Evolutionary conservation across 2,888 invertebrate genomes (phyloP).

Genomic region (Ceriagrion tenellum): DNA sequence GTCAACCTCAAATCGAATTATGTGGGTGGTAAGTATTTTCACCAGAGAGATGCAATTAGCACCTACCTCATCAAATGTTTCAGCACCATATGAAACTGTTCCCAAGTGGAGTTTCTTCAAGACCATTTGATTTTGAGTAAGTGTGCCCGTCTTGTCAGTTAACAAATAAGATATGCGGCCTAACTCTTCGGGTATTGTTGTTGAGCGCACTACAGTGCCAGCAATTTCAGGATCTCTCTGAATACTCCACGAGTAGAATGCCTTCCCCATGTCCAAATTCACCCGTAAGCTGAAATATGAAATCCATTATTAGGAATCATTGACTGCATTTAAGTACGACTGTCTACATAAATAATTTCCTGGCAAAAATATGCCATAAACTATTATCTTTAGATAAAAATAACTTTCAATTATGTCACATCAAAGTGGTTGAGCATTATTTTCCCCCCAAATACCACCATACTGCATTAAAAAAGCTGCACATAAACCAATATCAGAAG

Average conservation of each 20-base stretch:
- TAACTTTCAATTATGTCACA: too few species aligned
- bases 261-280: slow-evolving; percentile 99
- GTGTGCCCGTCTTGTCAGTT: slow-evolving; percentile 98
- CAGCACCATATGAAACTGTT: slow-evolving; percentile 92
- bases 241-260: slow-evolving; percentile 98
- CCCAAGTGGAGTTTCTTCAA: slow-evolving; percentile 97
- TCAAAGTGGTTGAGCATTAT: too few species aligned
- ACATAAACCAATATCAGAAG: too few species aligned
- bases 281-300: slow-evolving; percentile 90
- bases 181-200: slow-evolving; percentile 98
- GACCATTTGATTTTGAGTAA: slow-evolving; percentile 99
- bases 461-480: too few species aligned
- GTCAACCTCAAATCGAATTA: too few species aligned
- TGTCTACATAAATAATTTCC: too few species aligned
- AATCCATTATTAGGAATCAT: too few species aligned
- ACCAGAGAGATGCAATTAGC: slow-evolving; percentile 66
- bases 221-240: slow-evolving; percentile 95
- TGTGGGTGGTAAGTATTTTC: too few species aligned
- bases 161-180: slow-evolving; percentile 98
- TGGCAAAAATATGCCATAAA: too few species aligned
- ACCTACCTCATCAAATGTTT: slow-evolving; percentile 89
- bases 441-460: too few species aligned
- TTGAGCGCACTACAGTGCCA: slow-evolving; percentile 97
- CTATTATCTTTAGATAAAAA: too few species aligned
- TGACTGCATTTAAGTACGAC: too few species aligned